A percentile compares a stretch with the other conserved stretches of the same genome.
Conservation (phyloP, 2,797 vertebrate species). For the Brachymystax lenok region DNA sequence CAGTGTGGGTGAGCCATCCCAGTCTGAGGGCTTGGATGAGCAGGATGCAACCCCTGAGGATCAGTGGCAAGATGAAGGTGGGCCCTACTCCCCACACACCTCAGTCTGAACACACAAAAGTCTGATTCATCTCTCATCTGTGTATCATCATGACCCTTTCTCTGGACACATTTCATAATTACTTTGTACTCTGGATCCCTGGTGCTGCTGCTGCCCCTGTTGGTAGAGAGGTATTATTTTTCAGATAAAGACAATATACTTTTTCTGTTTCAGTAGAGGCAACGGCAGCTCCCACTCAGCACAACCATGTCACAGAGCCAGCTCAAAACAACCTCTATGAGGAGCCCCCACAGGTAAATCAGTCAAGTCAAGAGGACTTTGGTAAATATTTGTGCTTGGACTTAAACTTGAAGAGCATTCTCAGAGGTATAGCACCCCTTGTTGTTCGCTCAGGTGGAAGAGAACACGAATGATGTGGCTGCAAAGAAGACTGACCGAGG, state of each 20-base stretch:
- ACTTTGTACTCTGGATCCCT: background rate
- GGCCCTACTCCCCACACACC: conserved; percentile 47
- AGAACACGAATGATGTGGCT: conserved; percentile 58
- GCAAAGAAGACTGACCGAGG: conserved; percentile 71
- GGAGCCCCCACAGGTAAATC: conserved; percentile 77
- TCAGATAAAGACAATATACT: background rate
- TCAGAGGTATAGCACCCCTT: background rate
- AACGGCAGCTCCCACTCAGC: conserved; percentile 16
- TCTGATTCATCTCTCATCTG: background rate
- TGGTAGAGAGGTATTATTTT: conserved; percentile 31
- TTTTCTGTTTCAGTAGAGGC: conserved; percentile 54
- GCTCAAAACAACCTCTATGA: conserved; percentile 66
- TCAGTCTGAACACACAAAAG: conserved; percentile 6
- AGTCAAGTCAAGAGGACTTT: background rate
- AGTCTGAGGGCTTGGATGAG: conserved; percentile 51
- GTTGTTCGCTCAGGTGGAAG: conserved; percentile 60
- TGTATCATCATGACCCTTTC: background rate
- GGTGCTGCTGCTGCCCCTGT: conserved; percentile 47
- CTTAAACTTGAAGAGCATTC: background rate
- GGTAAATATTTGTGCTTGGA: background rate
- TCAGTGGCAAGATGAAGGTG: conserved; percentile 78
- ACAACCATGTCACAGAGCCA: conserved; percentile 62
- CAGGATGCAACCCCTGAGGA: conserved; percentile 61
- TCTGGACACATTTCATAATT: background rate
- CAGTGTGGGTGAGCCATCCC: conserved; percentile 43